Evolutionary conservation across 1,140 invertebrate genomes (phyloP), one percentile per base, ranked within the genome.

Genomic region (Hirudo medicinalis): DNA sequence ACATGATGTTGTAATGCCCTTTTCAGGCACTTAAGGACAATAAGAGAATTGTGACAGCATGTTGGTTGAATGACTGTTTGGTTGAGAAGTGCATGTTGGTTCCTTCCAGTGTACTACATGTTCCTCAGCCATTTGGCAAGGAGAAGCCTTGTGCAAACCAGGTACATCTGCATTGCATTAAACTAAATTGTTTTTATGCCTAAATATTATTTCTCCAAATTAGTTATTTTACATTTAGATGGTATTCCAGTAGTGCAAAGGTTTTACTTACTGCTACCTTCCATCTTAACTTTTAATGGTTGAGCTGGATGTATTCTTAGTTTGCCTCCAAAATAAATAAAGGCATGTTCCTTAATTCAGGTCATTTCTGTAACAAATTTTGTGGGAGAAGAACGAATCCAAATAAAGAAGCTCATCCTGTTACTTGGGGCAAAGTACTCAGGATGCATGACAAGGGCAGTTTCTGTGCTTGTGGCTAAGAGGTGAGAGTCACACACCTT

Each of bases 31-130:
- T 91, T 19, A 84, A 88, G 32, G 90, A 91, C 80, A 87, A 87
- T 4, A 89, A 89, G 80, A 87, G 92, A 29, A 91, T 93, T 78
- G 90, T 97, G 8, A 95, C 92, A 9, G 88, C 92, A 15, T 90
- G 90, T 82, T 98, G 94, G 94, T 82, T 98, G 19, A 93, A 90
- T 73, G 94, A 97, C 80, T 88, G 92, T 36, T 86, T 95, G 71
- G 78, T 86, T 0, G 88, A 89, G 70, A 89, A 91, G 75, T 90
- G 90, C 78, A 87, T 95, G 77, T 78, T 88, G 71, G 91, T 92
- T 2, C 94, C 94, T 0, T 96, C 90, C 89, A 89, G 91, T 76
- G 91, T 91, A 5, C 80, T 95, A 49, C 94, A 97, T 81, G 85
- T 96, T 76, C 94, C 94, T 1, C 87, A 88, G 43, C 87, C 90